Evolutionary conservation across 2,888 invertebrate species (phyloP), one percentile per base, ranked within the genome.

Genomic region (Lasiommata megera): DNA sequence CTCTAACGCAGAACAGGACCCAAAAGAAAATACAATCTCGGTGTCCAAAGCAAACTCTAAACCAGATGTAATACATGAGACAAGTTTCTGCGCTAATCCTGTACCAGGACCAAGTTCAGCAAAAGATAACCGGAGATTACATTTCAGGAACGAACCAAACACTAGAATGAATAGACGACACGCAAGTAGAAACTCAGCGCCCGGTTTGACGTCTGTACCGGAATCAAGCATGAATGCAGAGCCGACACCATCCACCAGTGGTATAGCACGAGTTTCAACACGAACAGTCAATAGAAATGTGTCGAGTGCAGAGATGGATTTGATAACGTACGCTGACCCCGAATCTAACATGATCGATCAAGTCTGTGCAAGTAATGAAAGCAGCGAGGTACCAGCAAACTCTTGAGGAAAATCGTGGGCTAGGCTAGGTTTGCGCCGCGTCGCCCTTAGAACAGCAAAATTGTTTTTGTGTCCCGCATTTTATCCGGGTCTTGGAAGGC

Each of bases 381-480:
- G 1, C n/a, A 11, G 9, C 3, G 14, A n/a, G 1, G n/a, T 1
- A 44, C 12, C 1, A 14, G 12, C 43, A 28, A 11, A 8, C 12
- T 47, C 57, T 6, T 57, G 53, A 53, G n/a, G 14, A 9, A 18
- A 51, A 50, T 44, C 9, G 0, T n/a, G 16, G 37, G 54, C 36
- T 44, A 8, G 50, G 50, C 56, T 53, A 28, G 36, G 37, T n/a
- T 34, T 38, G 6, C 12, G 37, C 41, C 54, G 60, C 34, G 29
- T 46, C 6, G 12, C 43, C 6, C 11, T 28, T n/a, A 28, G 0
- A 12, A 8, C 12, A 40, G 41, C 56, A 36, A 47, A 54, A 46
- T 59, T 16, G 17, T 60, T 59, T 48, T 41, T 62, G 16, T 62
- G 62, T 16, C 56, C 62, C 37, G 44, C 54, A 23, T 47, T 62